A percentile compares a stretch with the other conserved stretches of the same genome.
Evolutionary conservation across 2,797 vertebrate genomes (phyloP).

Genomic region (Sebastes itinus): DNA sequence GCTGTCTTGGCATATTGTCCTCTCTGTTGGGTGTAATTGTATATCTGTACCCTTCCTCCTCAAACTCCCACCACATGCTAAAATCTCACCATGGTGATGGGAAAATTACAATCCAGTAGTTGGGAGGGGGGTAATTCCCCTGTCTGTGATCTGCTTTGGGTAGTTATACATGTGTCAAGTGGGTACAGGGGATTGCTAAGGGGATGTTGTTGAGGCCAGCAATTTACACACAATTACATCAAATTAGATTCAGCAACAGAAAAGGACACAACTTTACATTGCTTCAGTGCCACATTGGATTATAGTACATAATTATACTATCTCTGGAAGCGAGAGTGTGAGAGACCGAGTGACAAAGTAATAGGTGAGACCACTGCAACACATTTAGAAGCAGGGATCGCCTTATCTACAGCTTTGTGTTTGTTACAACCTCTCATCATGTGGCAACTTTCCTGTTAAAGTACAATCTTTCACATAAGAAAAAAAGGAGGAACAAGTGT

Average conservation of each 20-base stretch:
- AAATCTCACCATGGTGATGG: slow-evolving; percentile 64
- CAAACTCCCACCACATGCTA: slow-evolving; percentile 61
- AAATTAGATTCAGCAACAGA: slow-evolving; percentile 11
- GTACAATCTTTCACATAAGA: not conserved
- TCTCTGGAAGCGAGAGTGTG: not conserved
- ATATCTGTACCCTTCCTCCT: slow-evolving; percentile 48
- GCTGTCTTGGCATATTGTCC: slow-evolving; percentile 28
- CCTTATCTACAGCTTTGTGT: not conserved
- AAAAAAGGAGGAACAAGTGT: not conserved
- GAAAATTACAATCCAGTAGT: slow-evolving; percentile 63
- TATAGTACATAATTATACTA: not conserved
- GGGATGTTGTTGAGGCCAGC: slow-evolving; percentile 17
- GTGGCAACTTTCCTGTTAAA: not conserved
- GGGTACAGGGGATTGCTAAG: slow-evolving; percentile 20
- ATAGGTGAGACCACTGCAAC: not conserved
- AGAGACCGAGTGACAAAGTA: not conserved
- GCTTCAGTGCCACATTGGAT: not conserved
- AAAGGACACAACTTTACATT: not conserved
- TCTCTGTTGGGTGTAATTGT: slow-evolving; percentile 64
- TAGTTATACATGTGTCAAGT: slow-evolving; percentile 44
- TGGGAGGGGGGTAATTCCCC: slow-evolving; percentile 52
- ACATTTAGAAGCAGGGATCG: not conserved
- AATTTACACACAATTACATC: slow-evolving; percentile 46
- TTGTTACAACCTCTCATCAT: not conserved
- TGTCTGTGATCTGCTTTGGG: slow-evolving; percentile 47